Conservation (phyloP, 2,113 vertebrate species). For the Crotalus viridis region DNA sequence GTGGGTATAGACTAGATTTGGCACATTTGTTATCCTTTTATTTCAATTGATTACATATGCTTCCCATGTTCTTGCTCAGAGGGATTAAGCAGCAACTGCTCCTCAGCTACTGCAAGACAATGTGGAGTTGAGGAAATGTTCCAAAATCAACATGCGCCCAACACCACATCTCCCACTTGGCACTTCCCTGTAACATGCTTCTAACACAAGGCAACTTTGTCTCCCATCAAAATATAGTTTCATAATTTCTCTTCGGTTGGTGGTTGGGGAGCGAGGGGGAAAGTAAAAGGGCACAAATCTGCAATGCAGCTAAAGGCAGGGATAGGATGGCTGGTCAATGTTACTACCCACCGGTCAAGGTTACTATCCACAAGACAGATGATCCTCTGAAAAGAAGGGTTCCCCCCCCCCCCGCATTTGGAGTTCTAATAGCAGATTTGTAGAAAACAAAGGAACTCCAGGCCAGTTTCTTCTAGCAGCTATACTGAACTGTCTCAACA, state of each 20-base stretch:
- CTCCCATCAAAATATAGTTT: background rate
- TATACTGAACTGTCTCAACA: conserved; percentile 1
- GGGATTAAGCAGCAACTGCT: background rate
- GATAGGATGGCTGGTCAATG: background rate
- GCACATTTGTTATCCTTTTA: background rate
- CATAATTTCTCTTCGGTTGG: background rate
- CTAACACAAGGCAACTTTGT: background rate
- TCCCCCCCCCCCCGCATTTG: background rate
- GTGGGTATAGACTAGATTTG: background rate
- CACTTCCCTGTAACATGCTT: background rate
- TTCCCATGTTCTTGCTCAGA: background rate
- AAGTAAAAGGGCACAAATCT: background rate
- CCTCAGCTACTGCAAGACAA: background rate
- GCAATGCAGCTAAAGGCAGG: background rate
- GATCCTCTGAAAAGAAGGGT: background rate
- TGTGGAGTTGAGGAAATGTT: background rate
- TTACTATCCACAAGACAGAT: background rate
- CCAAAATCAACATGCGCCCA: background rate
- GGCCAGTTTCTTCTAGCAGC: conserved; percentile 1
- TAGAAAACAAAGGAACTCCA: background rate
- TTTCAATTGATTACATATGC: background rate
- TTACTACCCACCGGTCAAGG: background rate
- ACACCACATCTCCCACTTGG: no score
- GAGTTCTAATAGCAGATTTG: background rate
- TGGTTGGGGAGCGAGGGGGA: background rate